A percentile compares a stretch with the other conserved stretches of the same genome.
Conservation (phyloP, 2,797 vertebrate species). For the Chromobotia macracanthus region DNA sequence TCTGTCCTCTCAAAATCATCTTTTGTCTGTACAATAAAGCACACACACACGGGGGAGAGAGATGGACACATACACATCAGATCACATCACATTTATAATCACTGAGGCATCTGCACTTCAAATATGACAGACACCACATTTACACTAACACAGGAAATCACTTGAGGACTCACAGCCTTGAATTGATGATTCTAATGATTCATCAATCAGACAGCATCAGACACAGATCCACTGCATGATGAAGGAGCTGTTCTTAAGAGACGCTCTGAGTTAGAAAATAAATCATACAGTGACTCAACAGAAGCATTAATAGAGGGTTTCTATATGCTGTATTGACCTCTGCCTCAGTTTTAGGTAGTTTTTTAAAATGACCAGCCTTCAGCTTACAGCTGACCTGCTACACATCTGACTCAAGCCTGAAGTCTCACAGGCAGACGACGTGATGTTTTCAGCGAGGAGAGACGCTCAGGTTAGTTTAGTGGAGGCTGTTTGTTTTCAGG, state of each 20-base stretch:
- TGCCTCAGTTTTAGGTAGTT: neutral
- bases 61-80: no score
- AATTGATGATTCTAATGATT: neutral
- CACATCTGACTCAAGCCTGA: conserved; percentile 19
- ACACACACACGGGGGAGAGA: no score
- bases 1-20: no score
- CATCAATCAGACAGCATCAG: neutral
- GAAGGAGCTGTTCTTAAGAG: neutral
- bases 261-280: neutral
- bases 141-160: no score
- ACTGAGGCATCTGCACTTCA: no score
- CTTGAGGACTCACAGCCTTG: conserved; percentile 15
- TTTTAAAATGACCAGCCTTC: conserved; percentile 13
- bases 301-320: neutral
- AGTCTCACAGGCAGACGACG: conserved; percentile 17
- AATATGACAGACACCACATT: no score
- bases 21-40: no score
- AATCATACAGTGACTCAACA: neutral
- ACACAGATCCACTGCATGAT: neutral
- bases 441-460: conserved; percentile 33
- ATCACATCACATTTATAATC: no score
- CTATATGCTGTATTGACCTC: neutral
- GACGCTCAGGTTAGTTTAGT: conserved; percentile 73
- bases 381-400: conserved; percentile 11
- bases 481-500: conserved; percentile 67